Evolutionary conservation across 2,888 invertebrate species (phyloP), one percentile per base, ranked within the genome.

Genomic region (Criorhina ranunculi): DNA sequence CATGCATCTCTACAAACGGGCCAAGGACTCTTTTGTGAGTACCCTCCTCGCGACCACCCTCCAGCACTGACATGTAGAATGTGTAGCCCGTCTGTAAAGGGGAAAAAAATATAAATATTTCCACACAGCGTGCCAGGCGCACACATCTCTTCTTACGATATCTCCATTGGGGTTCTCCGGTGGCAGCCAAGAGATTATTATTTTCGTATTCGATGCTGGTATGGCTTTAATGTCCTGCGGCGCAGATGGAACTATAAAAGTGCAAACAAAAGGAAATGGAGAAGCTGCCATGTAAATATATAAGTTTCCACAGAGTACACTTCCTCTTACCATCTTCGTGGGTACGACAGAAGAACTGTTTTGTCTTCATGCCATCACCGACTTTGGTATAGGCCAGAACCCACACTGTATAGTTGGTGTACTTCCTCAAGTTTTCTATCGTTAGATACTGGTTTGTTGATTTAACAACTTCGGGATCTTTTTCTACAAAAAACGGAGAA

Each of bases 141-240:
- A 64, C 8, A 57, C 40, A 57, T 51, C 44, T 5, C 40, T 8
- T 55, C 90, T 90, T 90, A 95, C 95, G 19, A 97, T 93, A 70
- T 95, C 94, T 17, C 98, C 98, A 90, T 98, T 98, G 51, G 95
- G 95, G 86, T 95, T 94, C 17, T 94, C 92, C 0, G 98, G 98
- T 12, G 97, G 97, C 86, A 96, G 93, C 98, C 98, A 98, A 15
- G 98, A 96, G 42, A 97, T 95, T 75, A 97, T 93, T 87, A 97
- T 96, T 92, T 96, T 96, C 90, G 96, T 96, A 44, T 95, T 94
- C 40, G 97, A 96, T 87, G 96, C 96, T 66, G 97, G 95, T 69
- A 96, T 95, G 2, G 98, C 97, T 93, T 98, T 98, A 87, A 98
- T 96, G 88, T 96, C 96, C 40, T 96, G 96, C 46, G 98, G 98